Base-by-base conservation (phyloP, 2,113 vertebrate genomes). In the Callipepla californica region DNA sequence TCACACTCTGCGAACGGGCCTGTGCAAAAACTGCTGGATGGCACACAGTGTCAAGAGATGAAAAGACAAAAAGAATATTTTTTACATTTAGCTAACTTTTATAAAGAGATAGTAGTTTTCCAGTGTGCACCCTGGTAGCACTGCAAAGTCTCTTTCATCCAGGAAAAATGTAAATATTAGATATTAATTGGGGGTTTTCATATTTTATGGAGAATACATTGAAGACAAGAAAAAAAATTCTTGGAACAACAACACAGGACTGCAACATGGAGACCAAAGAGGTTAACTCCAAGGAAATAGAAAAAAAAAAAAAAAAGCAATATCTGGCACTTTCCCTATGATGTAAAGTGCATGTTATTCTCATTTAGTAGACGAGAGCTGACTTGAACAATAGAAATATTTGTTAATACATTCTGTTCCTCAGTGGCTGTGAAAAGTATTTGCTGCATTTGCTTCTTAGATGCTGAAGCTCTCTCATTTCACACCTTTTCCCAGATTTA, bases 401-500 rank as follows among this genome's bases (percentile, higher is more conserved):
- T 97, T 97, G 96, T 84, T 97, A 97, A 96, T 96, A 87, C 86
- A 94, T 88, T 93, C 83, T 63, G 63, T 77, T 66, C 80, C 6
- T 3, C 85, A 83, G 38, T 40, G 72, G 70, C 87, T 58, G 78
- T 93, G 28, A 92, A 97, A 96, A 83, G 68, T 86, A 84, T 96
- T 95, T 91, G 89, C 96, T 96, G 91, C 45, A n/a, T 93, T 97
- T 95, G 72, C 91, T 93, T 87, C 94, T 94, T 95, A 93, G 89
- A 94, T 84, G 80, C 91, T 89, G 51, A 40, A 89, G 80, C 58
- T 74, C 76, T 93, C 94, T 94, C 86, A 81, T 96, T 97, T 97
- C 97, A 97, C 97, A 97, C 96, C 96, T 97, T 92, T 96, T 89
- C 80, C 85, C 94, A 96, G 95, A 94, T 96, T 94, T 96, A 92